These are phyloP conservation scores for Myiagra hebetior DNA, from an alignment of 2,113 vertebrate species.

Conservation along the genomic window DNA sequence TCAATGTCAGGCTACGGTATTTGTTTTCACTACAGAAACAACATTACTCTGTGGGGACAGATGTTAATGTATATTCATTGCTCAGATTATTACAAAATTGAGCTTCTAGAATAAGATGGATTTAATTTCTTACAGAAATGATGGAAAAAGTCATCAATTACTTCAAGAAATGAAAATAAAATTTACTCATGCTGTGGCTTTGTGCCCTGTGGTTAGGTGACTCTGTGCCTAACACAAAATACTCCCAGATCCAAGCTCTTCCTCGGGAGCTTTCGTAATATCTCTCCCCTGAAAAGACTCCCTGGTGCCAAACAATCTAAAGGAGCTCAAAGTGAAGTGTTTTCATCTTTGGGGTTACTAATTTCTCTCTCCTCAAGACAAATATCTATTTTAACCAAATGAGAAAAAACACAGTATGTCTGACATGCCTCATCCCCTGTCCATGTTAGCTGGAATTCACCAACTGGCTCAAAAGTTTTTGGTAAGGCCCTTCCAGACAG, in stretches of 20 bases:
- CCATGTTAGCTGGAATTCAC: background rate
- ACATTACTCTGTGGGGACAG: background rate
- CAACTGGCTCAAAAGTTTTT: background rate
- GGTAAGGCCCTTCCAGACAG: background rate
- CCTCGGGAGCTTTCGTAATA: background rate
- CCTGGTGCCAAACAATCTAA: background rate
- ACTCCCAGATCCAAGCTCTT: background rate
- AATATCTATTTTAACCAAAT: background rate
- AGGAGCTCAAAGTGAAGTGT: background rate
- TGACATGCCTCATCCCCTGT: background rate
- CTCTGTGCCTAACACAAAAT: background rate
- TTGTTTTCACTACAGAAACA: slow-evolving; percentile 19
- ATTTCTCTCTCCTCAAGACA: background rate
- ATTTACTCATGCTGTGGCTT: background rate
- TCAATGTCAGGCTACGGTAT: background rate
- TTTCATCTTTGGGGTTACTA: background rate
- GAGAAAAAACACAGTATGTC: background rate
- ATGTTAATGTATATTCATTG: background rate
- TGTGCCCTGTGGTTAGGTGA: slow-evolving; percentile 10
- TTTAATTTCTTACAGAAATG: slow-evolving; percentile 1
- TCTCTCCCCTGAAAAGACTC: background rate
- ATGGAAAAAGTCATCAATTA: slow-evolving; percentile 41
- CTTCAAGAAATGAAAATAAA: slow-evolving; percentile 8
- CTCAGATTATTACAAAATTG: background rate
- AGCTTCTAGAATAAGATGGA: slow-evolving; percentile 6